phyloP scores from a whole-genome alignment of 2,113 vertebrate species.

The Tachycineta bicolor region DNA sequence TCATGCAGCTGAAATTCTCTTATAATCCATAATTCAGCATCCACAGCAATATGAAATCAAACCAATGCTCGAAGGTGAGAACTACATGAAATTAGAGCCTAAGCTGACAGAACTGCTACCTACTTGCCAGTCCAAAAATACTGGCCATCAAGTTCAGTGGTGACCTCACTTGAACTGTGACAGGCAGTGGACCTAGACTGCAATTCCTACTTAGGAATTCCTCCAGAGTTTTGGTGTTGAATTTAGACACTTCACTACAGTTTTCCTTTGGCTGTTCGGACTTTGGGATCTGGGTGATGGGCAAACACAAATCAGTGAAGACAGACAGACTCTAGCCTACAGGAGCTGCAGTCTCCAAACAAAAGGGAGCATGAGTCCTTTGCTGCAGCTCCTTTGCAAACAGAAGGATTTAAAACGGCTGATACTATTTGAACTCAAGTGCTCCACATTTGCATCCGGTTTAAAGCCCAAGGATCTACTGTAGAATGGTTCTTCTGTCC shows the following conservation, averaged over 20 bases:
- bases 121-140: neutral
- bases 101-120: neutral
- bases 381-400: neutral
- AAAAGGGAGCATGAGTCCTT: neutral
- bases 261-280: neutral
- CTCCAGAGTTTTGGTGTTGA: neutral
- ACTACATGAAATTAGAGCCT: neutral
- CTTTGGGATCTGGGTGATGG: neutral
- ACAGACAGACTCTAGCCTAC: neutral
- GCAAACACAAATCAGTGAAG: neutral
- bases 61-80: neutral
- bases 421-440: neutral
- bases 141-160: neutral
- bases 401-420: neutral
- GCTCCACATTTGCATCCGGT: fast-evolving
- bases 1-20: neutral
- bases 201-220: neutral
- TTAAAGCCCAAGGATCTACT: neutral
- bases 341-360: neutral
- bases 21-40: neutral
- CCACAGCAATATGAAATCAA: neutral
- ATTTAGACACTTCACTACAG: neutral
- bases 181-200: neutral
- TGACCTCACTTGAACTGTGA: neutral
- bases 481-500: neutral